Evolutionary conservation across 2,888 invertebrate genomes (phyloP), one percentile per base, ranked within the genome.

Genomic region (Pycnomerus fuliginosus): DNA sequence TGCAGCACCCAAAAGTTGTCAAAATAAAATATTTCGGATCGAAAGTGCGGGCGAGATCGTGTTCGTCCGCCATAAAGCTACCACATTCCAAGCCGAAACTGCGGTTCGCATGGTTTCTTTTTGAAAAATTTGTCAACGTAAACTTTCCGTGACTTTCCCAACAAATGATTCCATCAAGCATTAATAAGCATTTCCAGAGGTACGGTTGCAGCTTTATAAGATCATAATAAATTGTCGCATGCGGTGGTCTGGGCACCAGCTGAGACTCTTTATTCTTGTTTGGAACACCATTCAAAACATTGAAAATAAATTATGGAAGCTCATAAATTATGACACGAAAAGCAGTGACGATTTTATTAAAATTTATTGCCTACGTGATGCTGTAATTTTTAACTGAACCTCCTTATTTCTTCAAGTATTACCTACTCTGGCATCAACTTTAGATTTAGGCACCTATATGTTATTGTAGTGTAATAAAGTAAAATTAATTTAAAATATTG

Each of bases 201-300:
- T n/a, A 23, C 8, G 15, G 15, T 10, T 27, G 56, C 55, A 52
- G 53, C 52, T 56, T 52, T 50, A 52, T 60, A 53, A 56, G 58
- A 61, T 58, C 53, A 54, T 62, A 58, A 62, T 62, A 60, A 59
- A 61, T 62, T 59, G 60, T 61, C 62, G 56, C 60, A 57, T 57
- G 51, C 49, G 62, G 62, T 62, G 62, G 62, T 62, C 62, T 44
- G 51, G 50, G 53, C 59, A 58, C 59, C 63, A 60, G 43, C 58
- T 54, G 58, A 52, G 57, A 16, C 16, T 24, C 43, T 48, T 54
- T 58, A 51, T 57, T 57, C 56, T 55, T 51, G 50, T 49, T 48
- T 48, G 44, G 53, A 51, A 53, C 54, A 44, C 57, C 55, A 50
- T 57, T 56, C 60, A 52, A 55, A 53, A 54, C 60, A 59, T 56